Evolutionary conservation across 2,797 vertebrate genomes (phyloP).

Genomic region (Brachyalestes nurse): DNA sequence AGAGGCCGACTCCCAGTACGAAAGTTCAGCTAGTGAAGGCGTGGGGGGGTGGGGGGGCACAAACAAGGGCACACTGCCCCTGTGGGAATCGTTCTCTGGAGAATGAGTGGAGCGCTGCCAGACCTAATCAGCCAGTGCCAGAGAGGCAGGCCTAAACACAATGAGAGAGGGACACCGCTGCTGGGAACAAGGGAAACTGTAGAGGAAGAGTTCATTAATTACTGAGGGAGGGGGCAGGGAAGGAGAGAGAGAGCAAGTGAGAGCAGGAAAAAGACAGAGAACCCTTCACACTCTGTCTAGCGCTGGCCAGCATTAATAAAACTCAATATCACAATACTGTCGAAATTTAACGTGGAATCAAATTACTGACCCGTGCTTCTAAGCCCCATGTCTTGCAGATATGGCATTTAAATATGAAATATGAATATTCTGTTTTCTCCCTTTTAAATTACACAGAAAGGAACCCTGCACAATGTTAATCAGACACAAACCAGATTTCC

Average conservation of each 20-base stretch:
- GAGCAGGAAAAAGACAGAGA: slow-evolving; percentile 29
- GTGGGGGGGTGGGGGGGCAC: slow-evolving; percentile 20
- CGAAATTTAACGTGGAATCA: no score
- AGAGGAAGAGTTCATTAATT: slow-evolving; percentile 50
- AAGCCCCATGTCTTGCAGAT: no score
- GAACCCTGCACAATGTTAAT: background rate
- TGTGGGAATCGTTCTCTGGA: slow-evolving; percentile 53
- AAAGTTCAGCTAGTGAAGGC: slow-evolving; percentile 24
- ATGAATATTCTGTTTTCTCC: no score
- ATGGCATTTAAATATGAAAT: no score
- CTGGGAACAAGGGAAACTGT: slow-evolving; percentile 45
- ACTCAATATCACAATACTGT: background rate
- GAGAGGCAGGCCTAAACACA: slow-evolving; percentile 36
- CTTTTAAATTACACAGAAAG: background rate
- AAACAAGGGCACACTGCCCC: slow-evolving; percentile 32
- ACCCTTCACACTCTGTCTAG: background rate
- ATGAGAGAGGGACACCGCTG: slow-evolving; percentile 38
- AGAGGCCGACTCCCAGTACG: slow-evolving; percentile 34
- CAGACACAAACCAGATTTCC: background rate
- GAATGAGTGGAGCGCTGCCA: slow-evolving; percentile 56
- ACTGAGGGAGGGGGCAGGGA: slow-evolving; percentile 41
- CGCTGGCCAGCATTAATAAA: background rate
- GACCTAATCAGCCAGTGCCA: slow-evolving; percentile 44
- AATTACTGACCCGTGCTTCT: no score
- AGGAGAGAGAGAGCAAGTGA: slow-evolving; percentile 32